phyloP scores from a whole-genome alignment of 1,140 invertebrate species.

The Micrasema longulum region DNA sequence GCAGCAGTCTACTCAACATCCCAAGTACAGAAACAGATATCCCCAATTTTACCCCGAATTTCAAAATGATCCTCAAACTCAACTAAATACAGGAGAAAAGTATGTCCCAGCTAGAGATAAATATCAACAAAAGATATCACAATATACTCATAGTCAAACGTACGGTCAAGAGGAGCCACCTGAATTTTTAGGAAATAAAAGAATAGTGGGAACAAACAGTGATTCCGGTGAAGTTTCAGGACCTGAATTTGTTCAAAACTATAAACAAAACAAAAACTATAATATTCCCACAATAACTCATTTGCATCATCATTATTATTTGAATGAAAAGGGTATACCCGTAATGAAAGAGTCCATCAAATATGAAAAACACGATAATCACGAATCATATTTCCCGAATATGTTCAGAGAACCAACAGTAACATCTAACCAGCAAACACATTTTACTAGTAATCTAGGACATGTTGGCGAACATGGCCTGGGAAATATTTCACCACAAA shows the following conservation, averaged over 20 bases:
- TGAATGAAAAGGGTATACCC: constrained; percentile 54
- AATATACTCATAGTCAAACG: too few species aligned
- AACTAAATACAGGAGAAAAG: constrained; percentile 41
- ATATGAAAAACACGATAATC: constrained; percentile 39
- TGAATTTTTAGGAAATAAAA: too few species aligned
- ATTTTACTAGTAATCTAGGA: not conserved
- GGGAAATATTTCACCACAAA: not conserved
- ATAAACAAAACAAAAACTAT: constrained; percentile 16
- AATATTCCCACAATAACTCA: constrained; percentile 56
- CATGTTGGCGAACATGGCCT: not conserved
- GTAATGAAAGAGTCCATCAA: constrained; percentile 41
- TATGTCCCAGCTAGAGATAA: constrained; percentile 14
- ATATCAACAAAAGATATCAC: too few species aligned
- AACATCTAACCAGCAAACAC: not conserved
- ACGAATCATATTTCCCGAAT: constrained; percentile 41
- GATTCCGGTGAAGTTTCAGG: constrained; percentile 37
- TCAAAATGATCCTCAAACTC: constrained; percentile 1
- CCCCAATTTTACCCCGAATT: constrained; percentile 24
- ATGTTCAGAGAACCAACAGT: constrained; percentile 4
- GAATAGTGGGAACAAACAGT: too few species aligned
- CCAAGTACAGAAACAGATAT: constrained; percentile 3
- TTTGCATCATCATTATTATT: constrained; percentile 64
- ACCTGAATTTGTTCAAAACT: constrained; percentile 21
- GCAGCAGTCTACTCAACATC: constrained; percentile 13
- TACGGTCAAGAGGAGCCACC: too few species aligned